These are phyloP conservation scores for Andrena camellia DNA, from an alignment of 2,888 invertebrate genomes.

Conservation along the genomic window DNA sequence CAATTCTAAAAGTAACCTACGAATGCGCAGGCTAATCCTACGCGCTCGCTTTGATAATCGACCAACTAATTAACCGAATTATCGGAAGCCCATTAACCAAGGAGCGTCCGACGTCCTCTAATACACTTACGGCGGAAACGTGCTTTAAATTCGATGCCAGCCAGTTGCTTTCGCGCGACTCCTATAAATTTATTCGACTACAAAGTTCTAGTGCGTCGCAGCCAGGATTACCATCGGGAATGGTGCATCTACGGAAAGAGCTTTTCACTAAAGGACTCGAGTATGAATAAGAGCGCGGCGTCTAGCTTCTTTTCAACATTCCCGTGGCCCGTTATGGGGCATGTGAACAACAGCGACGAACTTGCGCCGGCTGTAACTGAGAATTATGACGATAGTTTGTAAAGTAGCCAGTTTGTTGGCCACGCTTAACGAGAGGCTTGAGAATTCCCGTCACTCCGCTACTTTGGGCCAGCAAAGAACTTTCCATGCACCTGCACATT, in stretches of 20 bases:
- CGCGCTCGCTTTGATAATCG: slow-evolving; percentile 36
- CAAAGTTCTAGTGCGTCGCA: slow-evolving; percentile 1
- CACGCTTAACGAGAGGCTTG: slow-evolving; percentile 58
- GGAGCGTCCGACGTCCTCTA: slow-evolving; percentile 48
- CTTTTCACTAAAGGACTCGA: slow-evolving; percentile 38
- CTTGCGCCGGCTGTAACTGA: slow-evolving; percentile 47
- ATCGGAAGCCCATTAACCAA: slow-evolving; percentile 62
- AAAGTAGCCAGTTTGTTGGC: slow-evolving; percentile 66
- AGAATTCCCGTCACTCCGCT: slow-evolving; percentile 43
- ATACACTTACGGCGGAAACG: slow-evolving; percentile 55
- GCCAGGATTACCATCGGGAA: slow-evolving; percentile 53
- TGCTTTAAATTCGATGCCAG: slow-evolving; percentile 55
- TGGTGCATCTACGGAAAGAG: slow-evolving; percentile 36
- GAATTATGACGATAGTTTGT: slow-evolving; percentile 76
- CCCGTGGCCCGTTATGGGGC: slow-evolving; percentile 6
- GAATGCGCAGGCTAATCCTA: slow-evolving; percentile 46
- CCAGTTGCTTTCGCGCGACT: slow-evolving; percentile 35
- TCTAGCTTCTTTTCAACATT: slow-evolving; percentile 21
- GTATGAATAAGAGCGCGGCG: slow-evolving; percentile 39
- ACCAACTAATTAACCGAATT: slow-evolving; percentile 68
- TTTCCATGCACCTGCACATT: slow-evolving; percentile 11
- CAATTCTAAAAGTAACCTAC: slow-evolving; percentile 42
- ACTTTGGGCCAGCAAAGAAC: background rate
- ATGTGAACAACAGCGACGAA: slow-evolving; percentile 25
- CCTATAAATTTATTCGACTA: slow-evolving; percentile 49